Base-by-base conservation (phyloP, 1,140 invertebrate genomes). In the Pseudomyrmex concolor region DNA sequence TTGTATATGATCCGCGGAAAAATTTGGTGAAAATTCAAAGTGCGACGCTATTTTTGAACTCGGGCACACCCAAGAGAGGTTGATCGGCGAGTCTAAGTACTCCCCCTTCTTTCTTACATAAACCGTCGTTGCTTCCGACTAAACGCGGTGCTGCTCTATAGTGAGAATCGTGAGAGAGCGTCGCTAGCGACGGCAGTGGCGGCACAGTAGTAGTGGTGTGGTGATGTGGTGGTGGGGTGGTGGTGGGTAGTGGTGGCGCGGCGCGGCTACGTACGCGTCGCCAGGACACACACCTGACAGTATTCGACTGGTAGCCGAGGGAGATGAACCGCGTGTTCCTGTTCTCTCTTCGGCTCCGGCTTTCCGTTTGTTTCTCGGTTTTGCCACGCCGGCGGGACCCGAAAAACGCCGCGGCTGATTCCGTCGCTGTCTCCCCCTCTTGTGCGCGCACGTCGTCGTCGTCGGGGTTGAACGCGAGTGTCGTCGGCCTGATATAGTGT, bases 261-360 rank as follows among this genome's bases (percentile, higher is more conserved):
- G 45, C 57, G 57, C 45, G n/a, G 57, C 59, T 48, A 62, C 50
- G 63, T 67, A 78, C 82, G 82, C 82, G 22, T 54, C 82, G 66
- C 51, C 66, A 45, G 59, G 64, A 60, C 57, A 76, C 83, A 84
- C 83, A 84, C 83, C 83, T 84, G 83, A 84, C 83, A 84, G 83
- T 84, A 12, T n/a, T 82, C 83, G 51, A 84, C 67, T 83, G 68
- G 59, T 82, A 54, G 68, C 70, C 62, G 83, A 34, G 62, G 66
- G 25, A 71, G 63, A 73, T 43, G 83, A 34, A 50, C 7, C 34
- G 34, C 73, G 71, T 77, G 60, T 57, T 5, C 19, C 12, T 19
- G 25, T 12, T 50, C 22, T 34, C 45, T 25, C 15, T 54, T 63
- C 82, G 64, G 10, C 45, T 34, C 60, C 74, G 74, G 45, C 34